Conservation (phyloP, 2,888 invertebrate species). For the Metalampra italica region DNA sequence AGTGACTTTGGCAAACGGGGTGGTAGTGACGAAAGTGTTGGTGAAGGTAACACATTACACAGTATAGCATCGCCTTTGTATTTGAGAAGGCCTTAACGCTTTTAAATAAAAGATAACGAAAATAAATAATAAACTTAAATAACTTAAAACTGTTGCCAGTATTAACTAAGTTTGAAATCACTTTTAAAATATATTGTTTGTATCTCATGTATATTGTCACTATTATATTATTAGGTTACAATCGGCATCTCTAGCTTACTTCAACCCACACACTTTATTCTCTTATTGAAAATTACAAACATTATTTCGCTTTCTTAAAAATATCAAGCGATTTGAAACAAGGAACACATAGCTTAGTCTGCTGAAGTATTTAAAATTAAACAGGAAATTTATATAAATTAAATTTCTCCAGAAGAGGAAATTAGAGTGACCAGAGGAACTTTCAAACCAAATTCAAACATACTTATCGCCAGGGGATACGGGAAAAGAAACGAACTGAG, state of each 20-base stretch:
- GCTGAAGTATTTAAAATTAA: neutral
- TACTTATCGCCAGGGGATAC: constrained; percentile 64
- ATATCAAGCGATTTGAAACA: neutral
- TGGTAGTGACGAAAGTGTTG: constrained; percentile 44
- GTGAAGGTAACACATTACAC: constrained; percentile 52
- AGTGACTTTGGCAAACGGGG: constrained; percentile 62
- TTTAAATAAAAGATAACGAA: neutral
- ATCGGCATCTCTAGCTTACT: too few species aligned
- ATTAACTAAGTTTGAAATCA: neutral
- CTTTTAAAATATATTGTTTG: neutral
- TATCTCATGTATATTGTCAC: too few species aligned
- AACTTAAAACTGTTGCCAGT: neutral
- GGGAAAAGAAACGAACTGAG: constrained; percentile 36
- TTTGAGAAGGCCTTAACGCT: neutral
- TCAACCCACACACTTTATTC: too few species aligned
- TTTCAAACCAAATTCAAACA: constrained; percentile 60
- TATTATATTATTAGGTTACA: too few species aligned
- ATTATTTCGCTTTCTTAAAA: too few species aligned
- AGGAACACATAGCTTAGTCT: neutral
- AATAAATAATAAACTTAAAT: neutral
- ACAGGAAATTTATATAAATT: constrained; percentile 23
- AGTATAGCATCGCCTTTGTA: neutral
- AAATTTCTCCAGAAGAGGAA: constrained; percentile 59
- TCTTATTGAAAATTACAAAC: too few species aligned
- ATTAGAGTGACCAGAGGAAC: constrained; percentile 55